Evolutionary conservation across 2,797 vertebrate species (phyloP).

Genomic region (Alcedo quadribrachys): DNA sequence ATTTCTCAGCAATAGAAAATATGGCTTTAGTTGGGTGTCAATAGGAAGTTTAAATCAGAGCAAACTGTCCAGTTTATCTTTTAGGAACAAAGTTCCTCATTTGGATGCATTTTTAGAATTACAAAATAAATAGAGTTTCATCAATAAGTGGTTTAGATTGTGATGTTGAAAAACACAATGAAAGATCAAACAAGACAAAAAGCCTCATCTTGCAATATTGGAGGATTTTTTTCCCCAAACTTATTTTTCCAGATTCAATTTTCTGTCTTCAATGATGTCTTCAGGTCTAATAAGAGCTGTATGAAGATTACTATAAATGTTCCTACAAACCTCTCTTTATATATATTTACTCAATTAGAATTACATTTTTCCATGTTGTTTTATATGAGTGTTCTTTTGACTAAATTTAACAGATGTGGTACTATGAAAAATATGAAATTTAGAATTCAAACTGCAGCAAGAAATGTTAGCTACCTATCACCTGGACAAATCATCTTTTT

Average conservation of each 20-base stretch:
- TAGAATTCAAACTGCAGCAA: not conserved
- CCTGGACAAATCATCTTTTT: not conserved
- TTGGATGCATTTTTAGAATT: not conserved
- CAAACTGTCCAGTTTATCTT: not conserved
- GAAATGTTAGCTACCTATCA: not conserved
- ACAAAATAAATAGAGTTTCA: not conserved
- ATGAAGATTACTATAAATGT: not conserved
- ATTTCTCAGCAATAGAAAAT: not conserved
- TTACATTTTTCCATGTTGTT: not conserved
- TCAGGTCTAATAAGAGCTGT: not conserved
- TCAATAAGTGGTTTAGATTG: not conserved
- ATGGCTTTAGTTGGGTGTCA: not conserved
- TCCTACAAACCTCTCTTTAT: not conserved
- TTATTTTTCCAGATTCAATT: not conserved
- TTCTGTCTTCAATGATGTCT: not conserved
- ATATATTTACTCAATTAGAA: not conserved
- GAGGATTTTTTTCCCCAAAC: not conserved
- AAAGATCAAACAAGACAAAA: not conserved
- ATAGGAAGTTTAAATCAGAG: not conserved
- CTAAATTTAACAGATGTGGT: not conserved
- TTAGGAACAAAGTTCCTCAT: not conserved
- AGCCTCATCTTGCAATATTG: not conserved
- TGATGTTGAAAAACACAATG: not conserved
- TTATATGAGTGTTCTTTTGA: not conserved
- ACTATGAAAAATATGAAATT: not conserved